A percentile compares a stretch with the other conserved stretches of the same genome.
phyloP scores from a whole-genome alignment of 2,888 invertebrate species.

The Stenchaetothrips biformis region DNA sequence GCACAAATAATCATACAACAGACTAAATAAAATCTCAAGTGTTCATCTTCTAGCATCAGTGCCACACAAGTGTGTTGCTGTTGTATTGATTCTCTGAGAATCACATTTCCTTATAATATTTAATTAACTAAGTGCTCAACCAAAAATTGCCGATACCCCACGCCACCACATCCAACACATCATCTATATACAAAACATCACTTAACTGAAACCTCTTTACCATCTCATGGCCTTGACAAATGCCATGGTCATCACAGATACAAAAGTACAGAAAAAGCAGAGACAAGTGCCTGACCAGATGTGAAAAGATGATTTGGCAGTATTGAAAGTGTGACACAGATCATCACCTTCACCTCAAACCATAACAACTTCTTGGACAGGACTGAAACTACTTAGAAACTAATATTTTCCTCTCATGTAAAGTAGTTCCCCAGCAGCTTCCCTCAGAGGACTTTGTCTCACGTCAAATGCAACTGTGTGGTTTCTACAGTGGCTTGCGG shows the following conservation, averaged over 20 bases:
- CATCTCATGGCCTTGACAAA: neutral
- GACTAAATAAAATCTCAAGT: conserved; percentile 5
- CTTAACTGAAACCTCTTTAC: neutral
- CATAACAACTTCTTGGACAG: too few species aligned
- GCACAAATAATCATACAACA: neutral
- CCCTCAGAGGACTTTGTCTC: too few species aligned
- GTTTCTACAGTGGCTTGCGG: neutral
- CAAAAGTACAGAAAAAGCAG: neutral
- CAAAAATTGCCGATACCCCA: conserved; percentile 14
- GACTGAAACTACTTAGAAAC: too few species aligned
- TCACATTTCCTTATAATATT: neutral
- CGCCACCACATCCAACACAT: neutral
- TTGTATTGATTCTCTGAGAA: neutral
- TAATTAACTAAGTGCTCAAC: conserved; percentile 1
- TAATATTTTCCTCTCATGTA: too few species aligned
- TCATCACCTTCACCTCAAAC: too few species aligned
- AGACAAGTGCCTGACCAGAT: neutral
- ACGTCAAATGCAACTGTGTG: neutral
- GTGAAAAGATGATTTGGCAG: too few species aligned
- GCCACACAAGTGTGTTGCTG: neutral
- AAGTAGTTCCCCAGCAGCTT: too few species aligned
- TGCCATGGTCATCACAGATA: conserved; percentile 13
- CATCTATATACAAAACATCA: neutral
- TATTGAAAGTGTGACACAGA: too few species aligned
- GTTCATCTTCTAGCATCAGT: neutral